Evolutionary conservation across 2,113 vertebrate species (phyloP), one percentile per base, ranked within the genome.

Genomic region (Holacanthus passer): DNA sequence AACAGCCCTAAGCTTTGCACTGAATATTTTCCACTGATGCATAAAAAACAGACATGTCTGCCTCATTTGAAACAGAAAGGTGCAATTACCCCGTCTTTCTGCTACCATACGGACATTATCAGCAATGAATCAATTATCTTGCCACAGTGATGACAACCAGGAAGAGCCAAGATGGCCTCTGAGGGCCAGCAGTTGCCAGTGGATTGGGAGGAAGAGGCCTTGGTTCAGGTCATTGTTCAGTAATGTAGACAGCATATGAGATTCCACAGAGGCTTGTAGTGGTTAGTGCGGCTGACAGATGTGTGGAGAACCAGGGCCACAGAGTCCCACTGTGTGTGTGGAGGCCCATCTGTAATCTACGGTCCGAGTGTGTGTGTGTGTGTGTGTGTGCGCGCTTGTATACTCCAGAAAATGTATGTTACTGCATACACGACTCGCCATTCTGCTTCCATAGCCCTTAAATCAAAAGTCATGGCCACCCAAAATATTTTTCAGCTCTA

Each of bases 91-190:
- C 14, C 19, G 41, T 74, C 70, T 75, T 56, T 75, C 75, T 53
- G 41, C 60, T 52, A 19, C 48, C 62, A 69, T 20, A 66, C 58
- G 60, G 59, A 43, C 65, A 74, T 81, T 39, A 72, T 78, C 58
- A 58, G 48, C 66, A 55, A 55, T 37, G 12, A 81, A 91, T 82
- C 83, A 82, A 63, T 87, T 71, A 84, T 82, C 85, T 79, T 79
- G 53, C 29, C 73, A 66, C 10, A 37, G 68, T 77, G 48, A 82
- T 80, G 88, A 87, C 74, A 87, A 85, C 48, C 77, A 82, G 72
- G 39, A 62, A 67, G 69, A 86, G 64, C 58, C 71, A 73, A 84
- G 70, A 76, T 60, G 62, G 68, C 85, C 68, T 71, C 86, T 47
- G 35, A 73, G 29, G 66, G 24, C 60, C 70, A 8, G 66, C 47